A percentile compares a stretch with the other conserved stretches of the same genome.
These are phyloP conservation scores for Istiophorus platypterus DNA, from an alignment of 2,113 vertebrate species.

Conservation along the genomic window DNA sequence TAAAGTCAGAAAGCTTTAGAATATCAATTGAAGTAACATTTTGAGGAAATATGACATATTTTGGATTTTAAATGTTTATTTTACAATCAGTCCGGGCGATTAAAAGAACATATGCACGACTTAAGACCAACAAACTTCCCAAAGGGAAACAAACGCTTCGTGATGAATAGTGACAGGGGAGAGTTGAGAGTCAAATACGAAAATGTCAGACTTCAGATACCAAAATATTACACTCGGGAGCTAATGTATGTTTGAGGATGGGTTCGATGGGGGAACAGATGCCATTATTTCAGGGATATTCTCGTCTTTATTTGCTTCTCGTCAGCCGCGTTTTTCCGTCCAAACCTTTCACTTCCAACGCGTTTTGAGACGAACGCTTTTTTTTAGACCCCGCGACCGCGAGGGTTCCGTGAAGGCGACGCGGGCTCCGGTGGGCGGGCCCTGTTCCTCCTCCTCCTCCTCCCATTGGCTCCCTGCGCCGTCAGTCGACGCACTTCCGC, in stretches of 20 bases:
- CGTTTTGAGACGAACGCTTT: too few species aligned
- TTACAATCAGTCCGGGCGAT: background rate
- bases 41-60: too few species aligned
- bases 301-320: too few species aligned
- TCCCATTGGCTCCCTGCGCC: conserved; percentile 32
- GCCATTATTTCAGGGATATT: too few species aligned
- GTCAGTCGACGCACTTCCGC: conserved; percentile 31
- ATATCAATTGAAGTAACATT: background rate
- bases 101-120: too few species aligned
- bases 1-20: background rate
- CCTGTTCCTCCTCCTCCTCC: accelerated
- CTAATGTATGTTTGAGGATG: background rate
- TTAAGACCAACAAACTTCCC: background rate
- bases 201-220: too few species aligned
- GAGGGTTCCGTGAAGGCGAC: background rate
- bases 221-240: too few species aligned
- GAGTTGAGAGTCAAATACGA: background rate
- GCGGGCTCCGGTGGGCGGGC: conserved; percentile 6
- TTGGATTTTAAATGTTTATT: background rate
- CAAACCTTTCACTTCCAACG: too few species aligned
- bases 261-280: too few species aligned
- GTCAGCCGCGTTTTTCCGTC: too few species aligned
- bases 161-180: background rate
- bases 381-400: too few species aligned
- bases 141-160: too few species aligned